Conservation (phyloP, 2,113 vertebrate species). For the Chinchilla lanigera region DNA sequence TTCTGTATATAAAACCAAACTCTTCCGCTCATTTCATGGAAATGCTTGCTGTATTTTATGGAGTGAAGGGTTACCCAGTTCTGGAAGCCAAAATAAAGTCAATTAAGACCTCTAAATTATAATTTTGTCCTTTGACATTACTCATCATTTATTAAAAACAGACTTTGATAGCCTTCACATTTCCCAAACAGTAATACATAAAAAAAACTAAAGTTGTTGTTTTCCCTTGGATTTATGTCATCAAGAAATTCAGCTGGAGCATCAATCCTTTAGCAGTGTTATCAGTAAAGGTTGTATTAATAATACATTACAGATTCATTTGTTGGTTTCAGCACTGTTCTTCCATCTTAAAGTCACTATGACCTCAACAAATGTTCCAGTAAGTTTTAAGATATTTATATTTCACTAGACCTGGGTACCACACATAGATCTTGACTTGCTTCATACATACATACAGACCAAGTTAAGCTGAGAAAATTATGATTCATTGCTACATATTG, state of each 20-base stretch:
- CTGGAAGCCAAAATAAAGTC: neutral
- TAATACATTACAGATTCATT: neutral
- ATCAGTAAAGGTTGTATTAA: neutral
- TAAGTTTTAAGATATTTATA: constrained; percentile 17
- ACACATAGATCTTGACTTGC: neutral
- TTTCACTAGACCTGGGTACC: neutral
- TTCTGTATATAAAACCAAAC: neutral
- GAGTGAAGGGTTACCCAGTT: neutral
- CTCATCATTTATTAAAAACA: constrained; percentile 39
- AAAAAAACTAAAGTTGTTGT: neutral
- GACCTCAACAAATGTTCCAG: constrained; percentile 37
- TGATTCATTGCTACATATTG: neutral
- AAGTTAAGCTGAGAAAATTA: constrained; percentile 40
- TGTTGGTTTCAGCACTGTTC: constrained; percentile 3
- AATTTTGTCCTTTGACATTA: neutral
- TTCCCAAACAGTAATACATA: neutral
- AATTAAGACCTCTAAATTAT: neutral
- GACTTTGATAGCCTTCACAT: neutral
- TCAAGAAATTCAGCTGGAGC: neutral
- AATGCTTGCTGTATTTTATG: neutral
- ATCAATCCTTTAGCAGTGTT: neutral
- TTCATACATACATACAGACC: neutral
- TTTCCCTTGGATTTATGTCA: neutral
- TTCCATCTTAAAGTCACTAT: neutral
- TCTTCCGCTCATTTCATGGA: neutral